A percentile compares a stretch with the other conserved stretches of the same genome.
These are phyloP conservation scores for Silurus meridionalis DNA, from an alignment of 2,113 vertebrate genomes.

Conservation along the genomic window DNA sequence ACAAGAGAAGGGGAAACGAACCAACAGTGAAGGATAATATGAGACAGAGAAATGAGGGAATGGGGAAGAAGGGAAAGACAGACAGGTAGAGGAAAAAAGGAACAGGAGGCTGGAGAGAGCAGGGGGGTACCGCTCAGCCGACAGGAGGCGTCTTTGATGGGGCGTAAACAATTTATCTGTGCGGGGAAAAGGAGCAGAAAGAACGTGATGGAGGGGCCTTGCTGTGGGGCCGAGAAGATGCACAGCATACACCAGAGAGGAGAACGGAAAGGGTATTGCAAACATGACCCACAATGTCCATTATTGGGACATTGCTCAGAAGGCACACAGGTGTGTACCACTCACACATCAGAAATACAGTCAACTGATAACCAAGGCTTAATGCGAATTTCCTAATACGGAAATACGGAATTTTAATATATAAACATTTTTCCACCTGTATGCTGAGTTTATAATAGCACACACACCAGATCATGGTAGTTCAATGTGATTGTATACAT, in stretches of 20 bases:
- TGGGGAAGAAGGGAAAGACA: conserved; percentile 53
- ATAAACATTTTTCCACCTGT: not conserved
- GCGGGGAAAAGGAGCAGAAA: conserved; percentile 70
- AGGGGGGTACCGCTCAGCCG: conserved; percentile 78
- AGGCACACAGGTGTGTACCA: not conserved
- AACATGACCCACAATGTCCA: conserved; percentile 49
- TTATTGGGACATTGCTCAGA: conserved; percentile 12
- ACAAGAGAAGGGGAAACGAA: conserved; percentile 76
- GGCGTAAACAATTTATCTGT: conserved; percentile 97
- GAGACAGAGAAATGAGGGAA: conserved; percentile 3
- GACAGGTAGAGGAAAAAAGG: conserved; percentile 66
- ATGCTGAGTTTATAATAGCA: not conserved
- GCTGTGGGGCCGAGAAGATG: conserved; percentile 10
- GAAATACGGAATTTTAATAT: not conserved
- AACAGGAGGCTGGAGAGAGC: conserved; percentile 78
- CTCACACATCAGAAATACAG: conserved; percentile 2
- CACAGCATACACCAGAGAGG: conserved; percentile 54
- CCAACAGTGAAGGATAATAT: conserved; percentile 14
- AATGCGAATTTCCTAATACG: not conserved
- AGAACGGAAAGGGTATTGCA: conserved; percentile 49
- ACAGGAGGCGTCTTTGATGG: conserved; percentile 84
- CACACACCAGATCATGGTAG: not conserved
- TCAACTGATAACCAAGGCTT: not conserved
- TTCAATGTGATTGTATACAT: not conserved
- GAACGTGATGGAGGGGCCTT: conserved; percentile 51